Evolutionary conservation across 2,888 invertebrate species (phyloP).

Genomic region (Calliopum simillimum): DNA sequence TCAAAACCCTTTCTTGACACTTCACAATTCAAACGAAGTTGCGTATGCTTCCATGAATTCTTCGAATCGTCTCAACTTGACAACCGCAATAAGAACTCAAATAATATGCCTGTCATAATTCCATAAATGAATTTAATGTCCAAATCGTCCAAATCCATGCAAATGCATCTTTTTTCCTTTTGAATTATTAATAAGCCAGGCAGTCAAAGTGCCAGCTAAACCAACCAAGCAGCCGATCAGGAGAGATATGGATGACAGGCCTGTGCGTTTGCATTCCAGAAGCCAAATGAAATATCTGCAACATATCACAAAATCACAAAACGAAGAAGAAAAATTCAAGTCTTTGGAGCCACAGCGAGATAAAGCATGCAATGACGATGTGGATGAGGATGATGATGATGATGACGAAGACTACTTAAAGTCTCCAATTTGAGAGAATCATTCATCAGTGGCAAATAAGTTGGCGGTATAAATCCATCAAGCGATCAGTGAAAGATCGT

Average conservation of each 20-base stretch:
- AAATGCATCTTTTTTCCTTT: slow-evolving; percentile 10
- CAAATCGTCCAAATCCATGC: slow-evolving; percentile 40
- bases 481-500: slow-evolving; percentile 62
- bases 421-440: slow-evolving; percentile 50
- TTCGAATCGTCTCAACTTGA: slow-evolving; percentile 37
- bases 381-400: slow-evolving; percentile 28
- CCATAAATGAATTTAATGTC: slow-evolving; percentile 52
- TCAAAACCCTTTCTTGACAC: slow-evolving; percentile 11
- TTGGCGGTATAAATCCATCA: slow-evolving; percentile 67
- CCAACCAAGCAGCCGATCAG: slow-evolving; percentile 46
- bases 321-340: slow-evolving; percentile 11
- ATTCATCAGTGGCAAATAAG: slow-evolving; percentile 68
- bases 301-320: slow-evolving; percentile 54
- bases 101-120: slow-evolving; percentile 54
- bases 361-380: slow-evolving; percentile 42
- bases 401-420: slow-evolving; percentile 24
- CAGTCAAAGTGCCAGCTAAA: slow-evolving; percentile 12
- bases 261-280: slow-evolving; percentile 62
- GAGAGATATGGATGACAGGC: slow-evolving; percentile 47
- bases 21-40: neutral
- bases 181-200: slow-evolving; percentile 39
- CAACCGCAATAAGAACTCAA: slow-evolving; percentile 50
- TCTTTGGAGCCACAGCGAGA: slow-evolving; percentile 42
- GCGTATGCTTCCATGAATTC: slow-evolving; percentile 7
- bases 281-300: slow-evolving; percentile 64